Evolutionary conservation across 2,113 vertebrate genomes (phyloP), one percentile per base, ranked within the genome.

Genomic region (Myrmophylax atrothorax): DNA sequence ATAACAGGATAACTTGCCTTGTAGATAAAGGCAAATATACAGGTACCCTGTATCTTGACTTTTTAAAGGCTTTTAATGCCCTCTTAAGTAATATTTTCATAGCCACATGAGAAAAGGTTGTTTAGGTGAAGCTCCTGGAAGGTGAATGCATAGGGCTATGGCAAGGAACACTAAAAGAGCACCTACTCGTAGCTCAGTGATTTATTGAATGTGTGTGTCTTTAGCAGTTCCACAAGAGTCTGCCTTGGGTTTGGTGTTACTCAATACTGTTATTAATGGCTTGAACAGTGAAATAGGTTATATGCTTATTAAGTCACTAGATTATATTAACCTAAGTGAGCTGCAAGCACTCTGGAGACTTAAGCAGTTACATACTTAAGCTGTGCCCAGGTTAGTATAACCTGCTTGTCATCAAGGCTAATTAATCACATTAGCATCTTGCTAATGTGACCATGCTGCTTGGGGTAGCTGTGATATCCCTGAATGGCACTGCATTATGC

Each of bases 341-440:
- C 72, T 86, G 72, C 73, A 84, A 89, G 80, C 73, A 78, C 95
- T 93, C 91, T 81, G 76, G 95, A 93, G 94, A 78, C 52, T 70
- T 92, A 81, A 75, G 86, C 64, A 86, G 89, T 74, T 93, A 93
- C 95, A 62, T 81, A 91, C 55, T 63, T 93, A 91, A 95, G 94
- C 83, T 78, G 73, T 90, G 95, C 60, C 47, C 60, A 90, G 89
- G 94, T 97, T 93, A 88, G 68, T 92, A 78, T 90, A 96, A 95
- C 89, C 58, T 97, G 84, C 86, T 93, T 94, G 94, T 92, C 93
- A 90, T 78, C 86, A 64, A 66, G 89, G 52, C 73, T 95, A 94
- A 94, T 96, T 94, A 97, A 96, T 94, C 83, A 75, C 73, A 90
- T 93, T 93, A 94, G 66, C 84, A 84, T 63, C 80, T 64, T 75